Conservation (phyloP, 2,797 vertebrate species). For the Peromyscus aztecus region DNA sequence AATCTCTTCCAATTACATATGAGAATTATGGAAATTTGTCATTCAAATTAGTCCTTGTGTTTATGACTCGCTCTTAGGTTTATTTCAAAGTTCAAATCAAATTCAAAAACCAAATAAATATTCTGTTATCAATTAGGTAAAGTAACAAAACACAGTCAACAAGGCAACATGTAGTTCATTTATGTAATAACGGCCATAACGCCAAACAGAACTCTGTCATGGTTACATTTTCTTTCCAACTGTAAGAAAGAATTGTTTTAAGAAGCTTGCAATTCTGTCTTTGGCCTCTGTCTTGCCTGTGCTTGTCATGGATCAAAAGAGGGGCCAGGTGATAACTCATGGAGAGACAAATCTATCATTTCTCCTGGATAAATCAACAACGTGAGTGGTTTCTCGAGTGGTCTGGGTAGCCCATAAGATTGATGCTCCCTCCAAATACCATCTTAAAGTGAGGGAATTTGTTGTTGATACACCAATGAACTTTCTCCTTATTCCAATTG, state of each 20-base stretch:
- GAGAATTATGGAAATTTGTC: not conserved
- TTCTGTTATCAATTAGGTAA: not conserved
- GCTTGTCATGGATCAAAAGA: constrained; percentile 49
- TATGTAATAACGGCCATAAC: no score
- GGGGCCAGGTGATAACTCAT: constrained; percentile 16
- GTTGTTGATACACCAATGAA: constrained; percentile 61
- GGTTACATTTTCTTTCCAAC: not conserved
- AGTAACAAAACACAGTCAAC: not conserved
- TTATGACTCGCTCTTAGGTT: not conserved
- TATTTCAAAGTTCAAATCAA: not conserved
- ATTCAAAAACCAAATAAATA: not conserved
- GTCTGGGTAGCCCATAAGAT: not conserved
- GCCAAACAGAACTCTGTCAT: not conserved
- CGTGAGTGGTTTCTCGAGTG: not conserved
- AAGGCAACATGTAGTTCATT: not conserved
- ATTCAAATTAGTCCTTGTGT: not conserved
- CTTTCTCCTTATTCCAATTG: constrained; percentile 68
- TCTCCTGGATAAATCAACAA: constrained; percentile 17
- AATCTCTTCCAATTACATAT: not conserved
- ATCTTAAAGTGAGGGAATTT: constrained; percentile 55
- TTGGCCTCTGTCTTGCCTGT: not conserved
- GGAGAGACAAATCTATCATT: constrained; percentile 62
- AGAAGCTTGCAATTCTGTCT: not conserved
- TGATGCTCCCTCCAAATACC: constrained; percentile 47
- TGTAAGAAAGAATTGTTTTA: not conserved